These are phyloP conservation scores for Odobenus rosmarus DNA, from an alignment of 2,113 vertebrate genomes.

Conservation along the genomic window DNA sequence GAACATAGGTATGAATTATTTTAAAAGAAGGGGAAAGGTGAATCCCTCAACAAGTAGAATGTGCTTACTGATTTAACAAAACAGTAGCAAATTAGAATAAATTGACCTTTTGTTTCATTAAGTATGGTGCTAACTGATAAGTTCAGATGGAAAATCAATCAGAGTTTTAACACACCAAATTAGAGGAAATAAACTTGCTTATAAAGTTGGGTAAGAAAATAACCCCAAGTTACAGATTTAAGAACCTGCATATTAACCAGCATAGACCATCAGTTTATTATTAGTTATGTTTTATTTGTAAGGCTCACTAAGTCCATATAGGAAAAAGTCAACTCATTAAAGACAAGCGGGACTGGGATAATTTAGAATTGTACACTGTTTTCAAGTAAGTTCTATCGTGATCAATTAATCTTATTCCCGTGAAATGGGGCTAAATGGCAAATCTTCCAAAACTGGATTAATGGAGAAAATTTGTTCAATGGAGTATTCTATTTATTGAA, in stretches of 20 bases:
- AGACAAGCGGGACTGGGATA: background rate
- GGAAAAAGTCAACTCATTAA: background rate
- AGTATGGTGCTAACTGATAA: background rate
- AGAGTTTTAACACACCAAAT: conserved; percentile 43
- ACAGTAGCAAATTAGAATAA: conserved; percentile 36
- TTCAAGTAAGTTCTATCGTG: background rate
- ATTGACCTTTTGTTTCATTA: conserved; percentile 59
- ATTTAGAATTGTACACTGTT: background rate
- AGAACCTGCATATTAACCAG: background rate
- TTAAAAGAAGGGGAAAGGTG: background rate
- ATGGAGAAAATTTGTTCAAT: background rate
- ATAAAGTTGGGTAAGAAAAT: background rate
- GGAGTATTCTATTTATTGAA: background rate
- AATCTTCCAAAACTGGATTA: background rate
- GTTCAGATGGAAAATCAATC: conserved; percentile 51
- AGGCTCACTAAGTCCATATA: background rate
- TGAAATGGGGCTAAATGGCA: background rate
- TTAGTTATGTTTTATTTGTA: background rate
- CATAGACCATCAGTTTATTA: background rate
- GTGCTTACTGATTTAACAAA: conserved; percentile 29
- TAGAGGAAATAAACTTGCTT: conserved; percentile 57
- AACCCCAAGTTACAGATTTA: background rate
- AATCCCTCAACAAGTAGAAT: background rate
- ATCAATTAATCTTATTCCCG: background rate
- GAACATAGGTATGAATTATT: background rate